These are phyloP conservation scores for Mus spretus DNA, from an alignment of 2,797 vertebrate genomes.

Conservation along the genomic window DNA sequence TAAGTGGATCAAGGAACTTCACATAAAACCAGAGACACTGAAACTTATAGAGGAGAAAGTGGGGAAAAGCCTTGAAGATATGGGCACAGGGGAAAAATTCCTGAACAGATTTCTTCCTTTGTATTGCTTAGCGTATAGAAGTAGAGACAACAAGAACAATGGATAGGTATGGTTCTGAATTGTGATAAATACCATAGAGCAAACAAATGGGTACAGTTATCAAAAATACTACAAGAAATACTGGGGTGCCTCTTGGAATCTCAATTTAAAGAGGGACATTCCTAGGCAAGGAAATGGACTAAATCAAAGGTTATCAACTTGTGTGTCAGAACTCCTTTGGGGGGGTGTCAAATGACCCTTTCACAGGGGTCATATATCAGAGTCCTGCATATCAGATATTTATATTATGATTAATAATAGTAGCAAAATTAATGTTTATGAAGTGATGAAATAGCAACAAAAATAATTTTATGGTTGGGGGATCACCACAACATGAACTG, in stretches of 20 bases:
- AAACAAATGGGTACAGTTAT: constrained; percentile 13
- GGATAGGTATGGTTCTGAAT: neutral
- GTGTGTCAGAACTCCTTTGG: neutral
- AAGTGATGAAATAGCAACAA: neutral
- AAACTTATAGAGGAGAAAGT: too few relatives aligned
- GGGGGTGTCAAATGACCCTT: neutral
- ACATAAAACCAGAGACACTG: too few relatives aligned
- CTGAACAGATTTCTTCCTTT: constrained; percentile 4
- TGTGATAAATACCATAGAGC: constrained; percentile 35
- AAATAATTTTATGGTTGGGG: neutral
- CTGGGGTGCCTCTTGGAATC: neutral
- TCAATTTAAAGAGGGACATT: constrained; percentile 44
- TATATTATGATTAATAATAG: neutral
- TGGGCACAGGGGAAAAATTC: too few relatives aligned
- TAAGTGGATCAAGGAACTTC: too few relatives aligned
- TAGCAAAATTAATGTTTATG: neutral
- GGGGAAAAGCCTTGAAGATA: too few relatives aligned
- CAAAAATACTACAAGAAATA: neutral
- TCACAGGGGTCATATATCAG: neutral
- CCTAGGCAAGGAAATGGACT: constrained; percentile 4
- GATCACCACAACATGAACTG: neutral
- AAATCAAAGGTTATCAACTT: neutral
- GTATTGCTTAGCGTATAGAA: constrained; percentile 22
- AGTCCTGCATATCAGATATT: neutral
- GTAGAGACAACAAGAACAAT: neutral